These are phyloP conservation scores for Folsomia candida DNA, from an alignment of 2,888 invertebrate genomes.

Conservation along the genomic window DNA sequence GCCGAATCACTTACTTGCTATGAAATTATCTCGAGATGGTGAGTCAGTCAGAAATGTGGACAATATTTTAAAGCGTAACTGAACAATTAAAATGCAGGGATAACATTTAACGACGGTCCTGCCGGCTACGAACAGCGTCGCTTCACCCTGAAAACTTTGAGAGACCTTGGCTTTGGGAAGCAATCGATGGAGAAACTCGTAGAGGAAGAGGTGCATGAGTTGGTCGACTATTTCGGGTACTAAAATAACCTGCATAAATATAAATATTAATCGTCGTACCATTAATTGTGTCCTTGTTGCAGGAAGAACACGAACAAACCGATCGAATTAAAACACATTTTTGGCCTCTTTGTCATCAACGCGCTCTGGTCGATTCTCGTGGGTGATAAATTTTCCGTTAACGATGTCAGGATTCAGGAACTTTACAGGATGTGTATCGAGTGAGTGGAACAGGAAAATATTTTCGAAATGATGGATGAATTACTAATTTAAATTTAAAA, in stretches of 20 bases:
- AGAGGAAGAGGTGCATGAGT: slow-evolving; percentile 31
- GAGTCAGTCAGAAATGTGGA: not conserved
- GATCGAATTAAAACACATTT: slow-evolving; percentile 25
- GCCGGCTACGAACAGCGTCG: slow-evolving; percentile 35
- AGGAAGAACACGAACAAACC: slow-evolving; percentile 21
- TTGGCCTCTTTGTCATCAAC: slow-evolving; percentile 42
- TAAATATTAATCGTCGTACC: not conserved
- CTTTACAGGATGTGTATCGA: slow-evolving; percentile 36
- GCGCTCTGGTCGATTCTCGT: slow-evolving; percentile 43
- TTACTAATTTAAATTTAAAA: no score
- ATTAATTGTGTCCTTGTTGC: not conserved
- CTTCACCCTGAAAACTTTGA: slow-evolving; percentile 36
- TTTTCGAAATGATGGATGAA: no score
- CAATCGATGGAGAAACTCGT: slow-evolving; percentile 36
- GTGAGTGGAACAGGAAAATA: slow-evolving; percentile 24
- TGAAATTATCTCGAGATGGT: slow-evolving; percentile 37
- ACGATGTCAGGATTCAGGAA: slow-evolving; percentile 30
- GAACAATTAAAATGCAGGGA: slow-evolving; percentile 15
- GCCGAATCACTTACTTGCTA: slow-evolving; percentile 38
- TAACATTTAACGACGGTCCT: slow-evolving; percentile 36
- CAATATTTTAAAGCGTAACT: not conserved
- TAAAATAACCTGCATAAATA: no score
- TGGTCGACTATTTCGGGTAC: slow-evolving; percentile 29
- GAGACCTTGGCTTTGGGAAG: slow-evolving; percentile 41
- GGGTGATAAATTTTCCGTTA: slow-evolving; percentile 35